Evolutionary conservation across 2,888 invertebrate genomes (phyloP).

Genomic region (Idaea straminata): DNA sequence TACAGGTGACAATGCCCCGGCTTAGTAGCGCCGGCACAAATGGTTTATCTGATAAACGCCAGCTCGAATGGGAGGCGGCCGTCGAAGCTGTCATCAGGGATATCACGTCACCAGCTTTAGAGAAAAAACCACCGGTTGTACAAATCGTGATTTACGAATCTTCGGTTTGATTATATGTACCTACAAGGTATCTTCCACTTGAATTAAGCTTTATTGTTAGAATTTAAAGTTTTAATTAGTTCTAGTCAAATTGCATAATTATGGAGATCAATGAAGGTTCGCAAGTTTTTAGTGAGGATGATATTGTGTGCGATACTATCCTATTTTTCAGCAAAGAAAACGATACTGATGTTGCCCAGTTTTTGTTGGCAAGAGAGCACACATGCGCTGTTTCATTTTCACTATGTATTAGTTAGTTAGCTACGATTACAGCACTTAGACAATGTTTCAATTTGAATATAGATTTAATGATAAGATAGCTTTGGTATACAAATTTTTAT

Average conservation of each 20-base stretch:
- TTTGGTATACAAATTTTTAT: neutral
- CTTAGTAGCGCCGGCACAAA: slow-evolving; percentile 68
- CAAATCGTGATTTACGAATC: slow-evolving; percentile 94
- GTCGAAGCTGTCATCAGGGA: slow-evolving; percentile 88
- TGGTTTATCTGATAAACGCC: slow-evolving; percentile 74
- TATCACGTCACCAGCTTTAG: slow-evolving; percentile 82
- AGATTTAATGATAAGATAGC: neutral
- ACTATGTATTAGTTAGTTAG: neutral
- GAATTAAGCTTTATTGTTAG: slow-evolving; percentile 2
- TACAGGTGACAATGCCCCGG: slow-evolving; percentile 87
- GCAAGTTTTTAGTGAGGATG: neutral
- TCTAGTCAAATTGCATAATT: neutral
- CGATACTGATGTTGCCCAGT: neutral
- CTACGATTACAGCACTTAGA: neutral
- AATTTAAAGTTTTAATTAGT: neutral
- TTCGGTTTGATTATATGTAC: slow-evolving; percentile 82
- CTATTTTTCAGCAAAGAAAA: neutral
- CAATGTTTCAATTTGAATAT: neutral
- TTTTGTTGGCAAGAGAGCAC: neutral
- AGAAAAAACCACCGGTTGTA: slow-evolving; percentile 82
- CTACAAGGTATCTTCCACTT: slow-evolving; percentile 17
- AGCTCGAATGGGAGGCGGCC: slow-evolving; percentile 87
- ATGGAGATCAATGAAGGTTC: neutral
- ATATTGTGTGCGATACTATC: neutral
- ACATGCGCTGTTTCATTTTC: neutral